Evolutionary conservation across 2,113 vertebrate species (phyloP), one percentile per base, ranked within the genome.

Genomic region (Arenaria interpres): DNA sequence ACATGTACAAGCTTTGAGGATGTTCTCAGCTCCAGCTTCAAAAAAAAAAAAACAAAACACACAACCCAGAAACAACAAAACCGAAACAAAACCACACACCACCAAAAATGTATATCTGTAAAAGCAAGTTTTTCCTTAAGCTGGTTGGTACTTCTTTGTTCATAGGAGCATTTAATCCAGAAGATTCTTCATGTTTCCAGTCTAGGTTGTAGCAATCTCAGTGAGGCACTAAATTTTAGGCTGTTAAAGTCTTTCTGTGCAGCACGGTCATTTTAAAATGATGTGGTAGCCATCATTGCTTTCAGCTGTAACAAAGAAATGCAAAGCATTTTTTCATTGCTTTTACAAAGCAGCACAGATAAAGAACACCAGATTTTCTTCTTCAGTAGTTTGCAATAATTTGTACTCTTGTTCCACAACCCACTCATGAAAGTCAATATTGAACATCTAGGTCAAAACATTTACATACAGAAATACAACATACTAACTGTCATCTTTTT

Each of bases 231-330:
- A 91, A 63, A 75, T 66, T 63, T 92, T 90, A 93, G 80, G 89
- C 68, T 74, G 50, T 83, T 54, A 75, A n/a, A 74, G 91, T 93
- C 94, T 87, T 76, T 64, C 86, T 72, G 90, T 74, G 97, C 90
- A 97, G 87, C 96, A 93, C 0, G 96, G 97, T 98, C 98, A 99
- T 95, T 99, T 99, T 96, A 99, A 97, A 97, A 99, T 98, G 85
- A 99, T 90, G 93, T 99, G 99, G 97, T 98, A 99, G 78, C 99
- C 98, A 8, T 99, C 98, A 5, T 98, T 98, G 96, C 97, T 99
- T 98, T 99, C 99, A 73, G 99, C 99, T 99, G 98, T 48, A 94
- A 97, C 24, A 98, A 73, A 97, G 72, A 97, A 96, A 98, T 18
- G 53, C 41, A 95, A 82, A 90, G 17, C 13, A 69, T 46, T 24